Evolutionary conservation across 2,888 invertebrate species (phyloP), one percentile per base, ranked within the genome.

Genomic region (Agriopis marginaria): DNA sequence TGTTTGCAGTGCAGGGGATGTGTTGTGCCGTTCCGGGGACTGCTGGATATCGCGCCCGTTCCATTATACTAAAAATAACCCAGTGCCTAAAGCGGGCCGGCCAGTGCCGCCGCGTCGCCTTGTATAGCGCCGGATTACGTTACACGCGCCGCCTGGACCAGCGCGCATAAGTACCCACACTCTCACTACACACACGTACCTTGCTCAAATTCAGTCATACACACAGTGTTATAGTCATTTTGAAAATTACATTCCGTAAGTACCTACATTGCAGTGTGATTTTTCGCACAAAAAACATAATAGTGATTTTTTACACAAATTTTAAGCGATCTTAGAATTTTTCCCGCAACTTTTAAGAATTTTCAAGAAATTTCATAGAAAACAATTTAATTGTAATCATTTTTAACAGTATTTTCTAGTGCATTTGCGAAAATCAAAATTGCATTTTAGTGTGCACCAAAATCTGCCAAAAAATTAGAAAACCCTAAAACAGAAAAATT

Each of bases 121-220:
- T 91, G 86, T 91, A 88, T 91, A 90, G 89, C 85, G 84, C 82
- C 86, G 92, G 90, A 88, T 93, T 86, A 86, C 86, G 90, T 93
- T 93, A 93, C 93, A 83, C 59, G 47, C 70, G 47, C 70, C 66
- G 72, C 63, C 68, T 72, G 64, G 63, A 56, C 50, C 39, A 51
- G 55, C 55, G 17, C 61, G 58, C 71, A 66, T 68, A 68, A 69
- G 74, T 73, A 79, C 76, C 80, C 77, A 79, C 82, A 82, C 75
- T 77, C 78, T 85, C 83, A 85, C 85, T 80, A 81, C 83, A 85
- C 85, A 84, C 84, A 80, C 82, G 10, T 12, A 39, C 75, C 74
- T 74, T 55, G 51, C 50, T 10, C 64, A 62, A 63, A 60, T 60
- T 68, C 50, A 67, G 32, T 58, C 32, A 32, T 3, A 59, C 11